Conservation (phyloP, 2,797 vertebrate species). For the Echiichthys vipera region DNA sequence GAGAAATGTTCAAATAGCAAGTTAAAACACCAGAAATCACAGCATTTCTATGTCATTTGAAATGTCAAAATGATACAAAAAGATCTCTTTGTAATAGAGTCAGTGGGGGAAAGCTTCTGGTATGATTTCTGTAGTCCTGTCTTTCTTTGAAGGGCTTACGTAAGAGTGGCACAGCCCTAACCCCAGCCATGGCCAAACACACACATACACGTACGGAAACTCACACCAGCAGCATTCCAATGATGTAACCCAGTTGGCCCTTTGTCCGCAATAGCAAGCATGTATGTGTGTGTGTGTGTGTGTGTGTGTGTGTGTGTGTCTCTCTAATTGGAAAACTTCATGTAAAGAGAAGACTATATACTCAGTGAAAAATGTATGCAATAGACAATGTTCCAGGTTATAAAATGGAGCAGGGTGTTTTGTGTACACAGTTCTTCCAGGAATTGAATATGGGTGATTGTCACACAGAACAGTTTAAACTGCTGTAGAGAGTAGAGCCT, state of each 20-base stretch:
- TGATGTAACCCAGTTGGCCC: constrained; percentile 82
- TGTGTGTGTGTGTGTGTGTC: constrained; percentile 21
- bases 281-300: constrained; percentile 24
- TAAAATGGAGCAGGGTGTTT: constrained; percentile 19
- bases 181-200: constrained; percentile 30
- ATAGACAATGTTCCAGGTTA: constrained; percentile 11
- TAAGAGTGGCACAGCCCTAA: constrained; percentile 70
- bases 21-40: neutral
- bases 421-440: neutral
- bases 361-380: constrained; percentile 7
- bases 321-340: constrained; percentile 64
- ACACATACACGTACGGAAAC: constrained; percentile 29
- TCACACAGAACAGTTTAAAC: neutral
- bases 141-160: constrained; percentile 66
- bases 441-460: constrained; percentile 1
- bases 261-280: constrained; percentile 69
- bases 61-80: neutral
- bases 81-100: neutral
- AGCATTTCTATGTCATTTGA: neutral
- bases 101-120: constrained; percentile 22
- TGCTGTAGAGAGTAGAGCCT: neutral
- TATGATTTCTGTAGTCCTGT: constrained; percentile 35
- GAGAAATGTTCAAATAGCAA: neutral
- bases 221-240: constrained; percentile 78
- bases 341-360: constrained; percentile 52